These are phyloP conservation scores for Cinclus cinclus DNA, from an alignment of 2,113 vertebrate genomes.

Conservation along the genomic window DNA sequence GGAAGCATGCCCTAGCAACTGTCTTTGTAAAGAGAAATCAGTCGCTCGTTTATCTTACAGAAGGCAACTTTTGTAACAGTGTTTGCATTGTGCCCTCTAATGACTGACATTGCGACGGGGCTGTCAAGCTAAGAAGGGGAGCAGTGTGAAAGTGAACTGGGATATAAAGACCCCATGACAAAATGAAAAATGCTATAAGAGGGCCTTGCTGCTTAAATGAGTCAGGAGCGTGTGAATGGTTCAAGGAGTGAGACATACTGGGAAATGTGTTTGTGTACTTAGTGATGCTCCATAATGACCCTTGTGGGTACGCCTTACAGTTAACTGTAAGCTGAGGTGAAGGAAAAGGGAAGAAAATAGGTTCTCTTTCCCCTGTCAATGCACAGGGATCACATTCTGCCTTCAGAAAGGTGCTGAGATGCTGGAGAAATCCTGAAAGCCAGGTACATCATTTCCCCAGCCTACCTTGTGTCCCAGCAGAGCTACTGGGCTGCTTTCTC, in stretches of 20 bases:
- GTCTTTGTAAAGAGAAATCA: slow-evolving; percentile 69
- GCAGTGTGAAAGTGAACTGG: slow-evolving; percentile 59
- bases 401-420: not conserved
- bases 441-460: not conserved
- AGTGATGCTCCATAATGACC: slow-evolving; percentile 42
- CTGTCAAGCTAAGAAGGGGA: slow-evolving; percentile 64
- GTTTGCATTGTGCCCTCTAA: slow-evolving; percentile 68
- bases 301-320: slow-evolving; percentile 2
- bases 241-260: slow-evolving; percentile 9
- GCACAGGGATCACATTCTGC: not conserved
- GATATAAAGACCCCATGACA: slow-evolving; percentile 55
- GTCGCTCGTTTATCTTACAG: slow-evolving; percentile 75
- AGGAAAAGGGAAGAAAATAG: slow-evolving; percentile 4
- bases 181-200: slow-evolving; percentile 69
- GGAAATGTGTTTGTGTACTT: slow-evolving; percentile 69
- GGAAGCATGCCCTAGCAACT: slow-evolving; percentile 75
- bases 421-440: not conserved
- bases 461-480: not conserved
- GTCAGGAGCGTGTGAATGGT: slow-evolving; percentile 47
- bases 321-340: not conserved
- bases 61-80: slow-evolving; percentile 74
- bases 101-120: slow-evolving; percentile 53
- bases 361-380: not conserved
- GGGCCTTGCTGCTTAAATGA: slow-evolving; percentile 56
- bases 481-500: not conserved